Base-by-base conservation (phyloP, 2,888 invertebrate genomes). In the Yponomeuta sedellus region DNA sequence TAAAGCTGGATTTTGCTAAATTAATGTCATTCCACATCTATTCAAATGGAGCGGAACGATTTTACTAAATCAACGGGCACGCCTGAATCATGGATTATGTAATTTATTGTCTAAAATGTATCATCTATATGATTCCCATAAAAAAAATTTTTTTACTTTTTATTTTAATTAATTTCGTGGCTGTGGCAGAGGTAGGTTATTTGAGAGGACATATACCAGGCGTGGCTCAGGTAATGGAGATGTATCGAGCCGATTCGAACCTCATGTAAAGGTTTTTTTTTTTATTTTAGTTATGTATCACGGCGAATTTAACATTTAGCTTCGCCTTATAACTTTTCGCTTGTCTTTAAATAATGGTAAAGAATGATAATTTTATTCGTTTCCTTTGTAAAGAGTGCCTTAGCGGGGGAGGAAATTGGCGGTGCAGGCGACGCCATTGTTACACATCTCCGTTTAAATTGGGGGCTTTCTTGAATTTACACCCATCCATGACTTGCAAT, bases 381-480 rank as follows among this genome's bases (percentile, higher is more conserved):
- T 80, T 83, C 83, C 87, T 85, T 85, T 83, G 79, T 83, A 81
- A 79, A 77, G 79, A 81, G 78, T 79, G 79, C 81, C 79, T 80
- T 82, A 73, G 77, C 77, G 82, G 78, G 83, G 86, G 85, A 84
- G 89, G 86, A 86, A 89, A 89, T 90, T 87, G 88, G 87, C 86
- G 85, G 81, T 83, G 83, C 86, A 76, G 80, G 82, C 67, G 67
- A 78, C 79, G 83, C 86, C 82, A 86, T 88, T 89, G 89, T 88
- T 88, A 88, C 83, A 86, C 83, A 84, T 88, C 86, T 84, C 86
- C 81, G 81, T 88, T 89, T 87, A 88, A 91, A 89, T 88, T 88
- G 87, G 87, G 90, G 86, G 85, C 85, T 88, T 90, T 88, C 88
- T 90, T 88, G 84, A 88, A 89, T 89, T 89, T 86, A 86, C 88